Evolutionary conservation across 2,797 vertebrate species (phyloP), one percentile per base, ranked within the genome.

Genomic region (Chelidonichthys spinosus): DNA sequence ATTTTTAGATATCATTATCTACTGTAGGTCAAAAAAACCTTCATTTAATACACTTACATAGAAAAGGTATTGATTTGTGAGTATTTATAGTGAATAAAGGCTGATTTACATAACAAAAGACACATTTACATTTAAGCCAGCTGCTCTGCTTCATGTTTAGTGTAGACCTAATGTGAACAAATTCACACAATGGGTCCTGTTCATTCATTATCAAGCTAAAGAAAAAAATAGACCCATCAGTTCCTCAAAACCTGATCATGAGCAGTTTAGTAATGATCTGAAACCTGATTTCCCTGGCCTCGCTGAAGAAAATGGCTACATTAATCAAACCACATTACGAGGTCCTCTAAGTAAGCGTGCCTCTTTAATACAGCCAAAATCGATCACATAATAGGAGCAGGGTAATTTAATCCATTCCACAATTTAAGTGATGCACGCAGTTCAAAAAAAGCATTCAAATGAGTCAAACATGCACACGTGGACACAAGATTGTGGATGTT

Each of bases 401-500:
- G 18, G 39, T 55, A 50, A 63, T 59, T 63, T 13, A 63, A 18
- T 39, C 17, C 0, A 69, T 76, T 37, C 1, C 15, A 40, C 44
- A 43, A 15, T 63, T 55, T 33, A 58, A 63, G 18, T 43, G 15
- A 59, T 49, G 63, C 35, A 33, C 0, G 2, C 32, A 11, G 25
- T 25, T 25, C 1, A 37, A 36, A 59, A 47, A 18, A 4, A 63
- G 63, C 25, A 69, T 39, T 56, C 17, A 59, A 37, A 25, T 62
- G 15, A 60, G 47, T n/a, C 2, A 25, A 49, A 66, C 14, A 32
- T 15, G 13, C 10, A 49, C 11, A 65, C 18, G 25, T 25, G 55
- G 52, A 72, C 10, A 71, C 62, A 53, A 59, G 55, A 53, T 43
- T 53, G 50, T n/a, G 15, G 14, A 55, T 74, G 43, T 35, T 70